Evolutionary conservation across 2,888 invertebrate species (phyloP).

Genomic region (Meiosimyza decipiens): DNA sequence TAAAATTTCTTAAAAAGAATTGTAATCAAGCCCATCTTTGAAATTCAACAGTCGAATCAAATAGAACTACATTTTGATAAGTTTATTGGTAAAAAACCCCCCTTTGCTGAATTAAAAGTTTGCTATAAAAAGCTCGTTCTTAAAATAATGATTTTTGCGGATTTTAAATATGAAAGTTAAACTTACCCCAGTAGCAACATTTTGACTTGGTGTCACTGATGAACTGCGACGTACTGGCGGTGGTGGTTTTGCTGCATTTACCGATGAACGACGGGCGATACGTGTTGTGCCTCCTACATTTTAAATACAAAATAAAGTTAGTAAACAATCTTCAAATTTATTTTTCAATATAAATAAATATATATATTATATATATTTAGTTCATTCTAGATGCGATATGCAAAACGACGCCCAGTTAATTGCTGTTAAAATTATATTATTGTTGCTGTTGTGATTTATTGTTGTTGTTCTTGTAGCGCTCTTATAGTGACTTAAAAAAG

Average conservation of each 20-base stretch:
- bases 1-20: too few species aligned
- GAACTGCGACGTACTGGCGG: constrained; percentile 87
- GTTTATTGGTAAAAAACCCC: too few species aligned
- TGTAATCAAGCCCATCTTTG: too few species aligned
- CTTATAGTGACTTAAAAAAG: constrained; percentile 2
- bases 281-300: constrained; percentile 59
- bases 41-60: too few species aligned
- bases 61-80: too few species aligned
- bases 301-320: neutral
- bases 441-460: constrained; percentile 2
- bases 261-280: constrained; percentile 66
- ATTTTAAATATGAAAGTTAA: neutral
- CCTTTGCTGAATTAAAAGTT: too few species aligned
- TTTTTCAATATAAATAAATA: neutral
- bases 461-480: constrained; percentile 9
- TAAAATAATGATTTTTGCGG: too few species aligned
- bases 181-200: constrained; percentile 61
- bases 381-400: constrained; percentile 18
- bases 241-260: constrained; percentile 75
- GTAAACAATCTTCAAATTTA: neutral
- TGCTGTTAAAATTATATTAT: constrained; percentile 4
- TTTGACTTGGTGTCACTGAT: constrained; percentile 68
- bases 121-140: too few species aligned
- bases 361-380: constrained; percentile 3
- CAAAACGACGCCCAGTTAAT: constrained; percentile 4